Percentiles rank a stretch among this genome's conserved stretches.
phyloP scores from a whole-genome alignment of 2,797 vertebrate genomes.

The Notolepis coatsorum region DNA sequence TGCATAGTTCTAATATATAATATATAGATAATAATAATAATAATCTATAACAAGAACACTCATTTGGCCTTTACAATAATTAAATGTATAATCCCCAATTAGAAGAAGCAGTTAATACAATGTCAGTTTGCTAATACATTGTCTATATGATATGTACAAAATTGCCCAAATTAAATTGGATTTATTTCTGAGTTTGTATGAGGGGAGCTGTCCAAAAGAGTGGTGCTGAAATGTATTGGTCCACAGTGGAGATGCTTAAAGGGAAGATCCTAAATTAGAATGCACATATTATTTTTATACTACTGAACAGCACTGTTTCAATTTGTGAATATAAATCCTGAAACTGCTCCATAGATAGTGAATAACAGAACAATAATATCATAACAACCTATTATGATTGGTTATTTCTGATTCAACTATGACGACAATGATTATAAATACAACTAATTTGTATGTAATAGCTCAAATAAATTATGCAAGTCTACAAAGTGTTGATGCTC shows the following conservation, averaged over 20 bases:
- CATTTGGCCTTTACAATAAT: too few species aligned
- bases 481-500: too few species aligned
- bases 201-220: slow-evolving; percentile 62
- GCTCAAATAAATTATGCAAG: too few species aligned
- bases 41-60: too few species aligned
- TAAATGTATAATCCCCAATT: slow-evolving; percentile 8
- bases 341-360: too few species aligned
- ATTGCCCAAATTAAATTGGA: neutral
- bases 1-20: too few species aligned
- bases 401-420: too few species aligned
- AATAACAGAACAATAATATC: neutral
- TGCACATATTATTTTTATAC: neutral
- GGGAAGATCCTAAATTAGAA: neutral
- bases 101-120: neutral
- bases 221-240: slow-evolving; percentile 57
- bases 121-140: slow-evolving; percentile 9
- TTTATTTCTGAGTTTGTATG: slow-evolving; percentile 1
- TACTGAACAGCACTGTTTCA: neutral
- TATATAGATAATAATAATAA: too few species aligned
- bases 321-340: neutral
- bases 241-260: slow-evolving; percentile 1
- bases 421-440: too few species aligned
- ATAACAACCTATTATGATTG: too few species aligned
- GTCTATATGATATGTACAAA: too few species aligned
- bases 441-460: too few species aligned